Base-by-base conservation (phyloP, 2,888 invertebrate genomes). In the Caenorhabditis zanzibari region DNA sequence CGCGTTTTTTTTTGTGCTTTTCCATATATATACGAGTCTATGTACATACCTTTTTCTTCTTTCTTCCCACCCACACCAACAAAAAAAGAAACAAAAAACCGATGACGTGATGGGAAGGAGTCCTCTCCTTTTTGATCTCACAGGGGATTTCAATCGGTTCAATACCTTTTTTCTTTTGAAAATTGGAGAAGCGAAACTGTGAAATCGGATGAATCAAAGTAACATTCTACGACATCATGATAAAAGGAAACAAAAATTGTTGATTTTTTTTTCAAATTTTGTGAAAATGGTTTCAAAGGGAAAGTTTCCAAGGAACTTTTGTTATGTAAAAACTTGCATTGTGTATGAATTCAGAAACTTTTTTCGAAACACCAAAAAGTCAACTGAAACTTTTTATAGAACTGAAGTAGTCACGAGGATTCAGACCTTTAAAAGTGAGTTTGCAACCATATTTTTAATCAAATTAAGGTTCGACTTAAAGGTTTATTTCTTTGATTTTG, bases 191-290 rank as follows among this genome's bases (percentile, higher is more conserved):
- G 41, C 68, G 64, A 76, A 76, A 26, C 66, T 32, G 19, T 41
- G 38, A 59, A 76, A 77, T 77, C 69, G 76, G 76, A 77, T 77
- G 76, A 77, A 77, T 77, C 76, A 77, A 77, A 77, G 76, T 77
- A 77, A 69, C 69, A 61, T 10, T 44, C 38, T 68, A 26, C 32
- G 24, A 49, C 59, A n/a, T n/a, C n/a, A n/a, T n/a, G 24, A 76
- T 76, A 76, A 76, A 76, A 76, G 69, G 41, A 61, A 32, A 59
- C 44, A n/a, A 44, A 58, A 22, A 56, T 41, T 74, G 14, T 2
- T 19, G 52, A 52, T 22, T 63, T 41, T 63, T 61, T 64, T 26
- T n/a, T 41, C 12, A n/a, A 47, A 56, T 22, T 56, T 54, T 32
- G 58, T 16, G 4, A 19, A 35, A 24, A 32, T 32, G 32, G 32